Evolutionary conservation across 1,140 invertebrate species (phyloP).

Genomic region (Drosophila lacertosa): DNA sequence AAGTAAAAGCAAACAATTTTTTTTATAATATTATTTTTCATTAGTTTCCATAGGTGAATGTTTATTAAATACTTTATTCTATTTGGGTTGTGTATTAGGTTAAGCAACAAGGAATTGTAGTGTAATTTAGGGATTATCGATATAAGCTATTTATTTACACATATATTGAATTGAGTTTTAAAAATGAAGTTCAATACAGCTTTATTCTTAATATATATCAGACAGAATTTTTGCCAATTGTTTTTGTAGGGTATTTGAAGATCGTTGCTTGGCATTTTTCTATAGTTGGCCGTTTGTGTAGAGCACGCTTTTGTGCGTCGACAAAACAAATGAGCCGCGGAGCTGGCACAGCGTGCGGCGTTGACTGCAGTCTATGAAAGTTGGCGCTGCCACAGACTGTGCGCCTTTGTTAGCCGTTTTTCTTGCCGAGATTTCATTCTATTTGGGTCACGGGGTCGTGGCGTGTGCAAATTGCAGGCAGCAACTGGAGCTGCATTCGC

Average conservation of each 20-base stretch:
- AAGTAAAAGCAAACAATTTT: too few relatives aligned
- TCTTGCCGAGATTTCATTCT: slow-evolving; percentile 63
- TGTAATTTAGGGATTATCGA: too few relatives aligned
- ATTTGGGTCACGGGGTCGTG: slow-evolving; percentile 76
- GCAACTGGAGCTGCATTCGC: slow-evolving; percentile 17
- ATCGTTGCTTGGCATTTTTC: neutral
- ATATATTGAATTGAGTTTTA: too few relatives aligned
- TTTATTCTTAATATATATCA: too few relatives aligned
- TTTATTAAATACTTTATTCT: too few relatives aligned
- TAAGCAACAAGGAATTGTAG: too few relatives aligned
- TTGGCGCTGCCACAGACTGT: slow-evolving; percentile 46
- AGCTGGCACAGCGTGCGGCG: slow-evolving; percentile 37
- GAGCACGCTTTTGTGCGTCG: slow-evolving; percentile 49
- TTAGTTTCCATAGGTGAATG: too few relatives aligned
- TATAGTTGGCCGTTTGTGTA: neutral
- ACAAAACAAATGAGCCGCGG: slow-evolving; percentile 66
- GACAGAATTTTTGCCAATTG: too few relatives aligned
- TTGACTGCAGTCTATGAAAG: slow-evolving; percentile 65
- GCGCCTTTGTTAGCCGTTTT: slow-evolving; percentile 66
- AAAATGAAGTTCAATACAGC: too few relatives aligned
- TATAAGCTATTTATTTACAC: too few relatives aligned
- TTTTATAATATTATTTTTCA: too few relatives aligned
- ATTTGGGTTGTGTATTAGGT: too few relatives aligned
- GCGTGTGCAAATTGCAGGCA: slow-evolving; percentile 71
- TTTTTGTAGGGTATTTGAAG: neutral